A percentile compares a stretch with the other conserved stretches of the same genome.
phyloP scores from a whole-genome alignment of 2,888 invertebrate genomes.

The Endomychus coccineus region DNA sequence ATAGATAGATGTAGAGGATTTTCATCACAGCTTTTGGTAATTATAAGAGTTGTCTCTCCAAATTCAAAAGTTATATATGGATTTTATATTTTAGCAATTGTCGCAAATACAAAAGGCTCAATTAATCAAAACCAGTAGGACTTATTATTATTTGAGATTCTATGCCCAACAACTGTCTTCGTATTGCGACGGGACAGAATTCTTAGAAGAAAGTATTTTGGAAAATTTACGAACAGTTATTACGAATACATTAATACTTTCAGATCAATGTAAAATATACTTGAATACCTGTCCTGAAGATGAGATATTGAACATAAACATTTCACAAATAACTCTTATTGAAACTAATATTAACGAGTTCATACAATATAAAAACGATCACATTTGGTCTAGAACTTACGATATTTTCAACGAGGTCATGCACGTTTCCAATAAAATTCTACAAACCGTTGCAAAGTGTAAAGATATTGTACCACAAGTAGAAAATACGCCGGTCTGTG shows the following conservation, averaged over 20 bases:
- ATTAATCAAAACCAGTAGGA: conserved; percentile 51
- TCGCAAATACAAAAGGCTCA: conserved; percentile 59
- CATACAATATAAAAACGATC: conserved; percentile 32
- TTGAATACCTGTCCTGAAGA: conserved; percentile 55
- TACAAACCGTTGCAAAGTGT: conserved; percentile 25
- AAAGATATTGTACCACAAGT: conserved; percentile 24
- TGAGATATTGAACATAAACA: conserved; percentile 28
- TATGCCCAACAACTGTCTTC: conserved; percentile 42
- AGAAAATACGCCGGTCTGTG: conserved; percentile 27
- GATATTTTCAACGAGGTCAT: conserved; percentile 23
- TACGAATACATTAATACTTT: conserved; percentile 47
- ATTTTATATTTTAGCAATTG: conserved; percentile 47
- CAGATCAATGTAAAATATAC: conserved; percentile 63
- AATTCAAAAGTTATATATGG: conserved; percentile 8
- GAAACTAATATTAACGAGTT: conserved; percentile 27
- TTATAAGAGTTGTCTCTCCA: neutral
- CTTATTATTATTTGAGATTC: conserved; percentile 51
- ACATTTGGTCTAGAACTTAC: conserved; percentile 29
- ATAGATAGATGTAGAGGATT: conserved; percentile 83
- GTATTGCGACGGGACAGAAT: conserved; percentile 30
- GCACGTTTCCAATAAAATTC: conserved; percentile 23
- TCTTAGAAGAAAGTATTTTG: conserved; percentile 34
- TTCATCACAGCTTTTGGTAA: conserved; percentile 67
- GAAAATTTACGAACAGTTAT: conserved; percentile 46
- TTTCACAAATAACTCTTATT: conserved; percentile 30